Conservation (phyloP, 2,797 vertebrate genomes). For the Tiaroga cobitis region DNA sequence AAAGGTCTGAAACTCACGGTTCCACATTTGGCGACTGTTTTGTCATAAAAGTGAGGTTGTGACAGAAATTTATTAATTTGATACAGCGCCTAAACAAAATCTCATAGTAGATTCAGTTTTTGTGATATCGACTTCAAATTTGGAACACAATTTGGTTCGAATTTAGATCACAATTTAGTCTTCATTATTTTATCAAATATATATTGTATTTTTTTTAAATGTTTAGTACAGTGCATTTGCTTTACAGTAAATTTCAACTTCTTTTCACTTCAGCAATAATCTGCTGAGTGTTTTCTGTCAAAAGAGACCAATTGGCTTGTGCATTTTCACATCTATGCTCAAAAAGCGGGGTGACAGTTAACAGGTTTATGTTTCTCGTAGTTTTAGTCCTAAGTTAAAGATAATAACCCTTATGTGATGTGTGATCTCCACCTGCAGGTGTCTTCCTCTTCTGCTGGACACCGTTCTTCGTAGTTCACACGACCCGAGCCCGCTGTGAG, state of each 20-base stretch:
- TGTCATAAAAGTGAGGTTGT: neutral
- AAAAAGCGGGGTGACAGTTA: neutral
- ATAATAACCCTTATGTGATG: neutral
- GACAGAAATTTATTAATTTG: too few species aligned
- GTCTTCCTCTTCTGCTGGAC: slow-evolving; percentile 97
- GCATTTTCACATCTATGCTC: neutral
- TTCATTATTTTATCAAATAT: neutral
- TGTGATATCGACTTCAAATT: neutral
- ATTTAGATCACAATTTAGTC: too few species aligned
- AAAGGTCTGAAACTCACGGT: neutral
- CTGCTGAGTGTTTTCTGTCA: neutral
- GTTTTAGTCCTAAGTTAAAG: neutral
- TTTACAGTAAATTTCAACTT: neutral
- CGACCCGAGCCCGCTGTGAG: slow-evolving; percentile 83
- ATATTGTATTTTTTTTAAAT: neutral
- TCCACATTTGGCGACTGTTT: neutral
- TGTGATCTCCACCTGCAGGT: slow-evolving; percentile 70
- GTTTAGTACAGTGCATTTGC: neutral
- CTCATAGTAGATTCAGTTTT: neutral
- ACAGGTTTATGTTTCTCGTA: neutral
- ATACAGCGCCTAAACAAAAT: neutral
- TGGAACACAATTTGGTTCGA: neutral
- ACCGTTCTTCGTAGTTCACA: slow-evolving; percentile 95
- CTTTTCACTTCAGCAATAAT: neutral
- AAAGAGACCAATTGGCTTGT: neutral